Percentiles rank a stretch among this genome's conserved stretches.
Conservation (phyloP, 2,888 invertebrate species). For the Priocnemis perturbator region DNA sequence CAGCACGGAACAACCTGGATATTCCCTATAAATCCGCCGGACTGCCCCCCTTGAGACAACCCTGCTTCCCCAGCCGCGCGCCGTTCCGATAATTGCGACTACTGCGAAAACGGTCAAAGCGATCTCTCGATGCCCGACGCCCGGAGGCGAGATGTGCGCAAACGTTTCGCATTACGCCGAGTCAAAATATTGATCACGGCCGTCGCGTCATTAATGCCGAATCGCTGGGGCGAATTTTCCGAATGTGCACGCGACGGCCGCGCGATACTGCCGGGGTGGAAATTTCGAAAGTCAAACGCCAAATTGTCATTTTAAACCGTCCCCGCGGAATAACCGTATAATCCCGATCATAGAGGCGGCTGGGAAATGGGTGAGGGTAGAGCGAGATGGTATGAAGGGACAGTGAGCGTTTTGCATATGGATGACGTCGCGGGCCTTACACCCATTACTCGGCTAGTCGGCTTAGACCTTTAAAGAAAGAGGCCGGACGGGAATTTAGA, state of each 20-base stretch:
- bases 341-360: too few species aligned
- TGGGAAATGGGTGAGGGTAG: too few species aligned
- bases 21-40: slow-evolving; percentile 46
- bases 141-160: not conserved
- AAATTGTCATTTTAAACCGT: too few species aligned
- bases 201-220: too few species aligned
- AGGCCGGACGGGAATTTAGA: slow-evolving; percentile 27
- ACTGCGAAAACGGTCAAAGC: slow-evolving; percentile 2
- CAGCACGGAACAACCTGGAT: slow-evolving; percentile 14
- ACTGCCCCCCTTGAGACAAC: slow-evolving; percentile 23
- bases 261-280: too few species aligned
- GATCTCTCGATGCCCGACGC: slow-evolving; percentile 25
- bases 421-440: slow-evolving; percentile 61
- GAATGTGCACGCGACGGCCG: too few species aligned
- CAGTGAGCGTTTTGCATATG: slow-evolving; percentile 61
- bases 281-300: too few species aligned
- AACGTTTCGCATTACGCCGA: too few species aligned
- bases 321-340: too few species aligned
- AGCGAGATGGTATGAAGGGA: too few species aligned
- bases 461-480: slow-evolving; percentile 58
- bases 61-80: slow-evolving; percentile 34
- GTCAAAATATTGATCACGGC: too few species aligned
- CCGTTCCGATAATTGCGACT: slow-evolving; percentile 42
- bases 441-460: slow-evolving; percentile 63
- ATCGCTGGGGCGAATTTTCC: too few species aligned